Evolutionary conservation across 2,113 vertebrate genomes (phyloP).

Genomic region (Chrysochloris asiatica): DNA sequence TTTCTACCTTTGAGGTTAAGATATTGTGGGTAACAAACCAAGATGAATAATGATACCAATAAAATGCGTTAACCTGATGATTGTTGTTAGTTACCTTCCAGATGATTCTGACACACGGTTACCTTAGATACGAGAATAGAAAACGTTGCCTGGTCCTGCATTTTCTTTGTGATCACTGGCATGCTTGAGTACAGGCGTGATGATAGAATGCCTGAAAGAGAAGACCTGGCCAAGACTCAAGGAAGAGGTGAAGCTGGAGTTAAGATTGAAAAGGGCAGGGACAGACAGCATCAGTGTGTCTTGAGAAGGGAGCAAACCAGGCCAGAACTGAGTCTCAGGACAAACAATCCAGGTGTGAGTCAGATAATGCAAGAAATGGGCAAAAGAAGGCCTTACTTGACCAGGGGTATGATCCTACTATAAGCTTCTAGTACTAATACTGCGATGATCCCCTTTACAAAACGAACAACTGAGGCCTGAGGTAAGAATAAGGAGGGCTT

Average conservation of each 20-base stretch:
- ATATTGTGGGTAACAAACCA: not conserved
- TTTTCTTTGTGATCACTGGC: not conserved
- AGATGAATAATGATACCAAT: not conserved
- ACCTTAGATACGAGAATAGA: not conserved
- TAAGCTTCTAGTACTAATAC: no score
- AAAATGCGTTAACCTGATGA: not conserved
- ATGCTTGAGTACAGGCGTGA: not conserved
- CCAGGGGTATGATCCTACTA: no score
- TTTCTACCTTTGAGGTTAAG: not conserved
- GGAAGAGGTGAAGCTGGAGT: not conserved
- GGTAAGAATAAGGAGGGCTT: not conserved
- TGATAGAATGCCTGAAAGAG: no score
- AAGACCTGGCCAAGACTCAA: fast-evolving
- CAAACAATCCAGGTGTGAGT: fast-evolving
- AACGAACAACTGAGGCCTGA: not conserved
- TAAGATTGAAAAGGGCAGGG: not conserved
- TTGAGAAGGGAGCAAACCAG: not conserved
- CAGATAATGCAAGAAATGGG: not conserved
- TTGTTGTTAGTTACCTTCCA: not conserved
- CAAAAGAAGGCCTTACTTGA: not conserved
- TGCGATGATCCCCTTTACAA: not conserved
- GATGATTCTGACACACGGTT: not conserved
- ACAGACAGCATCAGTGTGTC: not conserved
- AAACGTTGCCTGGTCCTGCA: not conserved
- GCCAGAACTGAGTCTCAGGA: fast-evolving